These are phyloP conservation scores for Hydrozoanthus tunicans DNA, from an alignment of 64 coral and sea anemone genomes.

Conservation along the genomic window DNA sequence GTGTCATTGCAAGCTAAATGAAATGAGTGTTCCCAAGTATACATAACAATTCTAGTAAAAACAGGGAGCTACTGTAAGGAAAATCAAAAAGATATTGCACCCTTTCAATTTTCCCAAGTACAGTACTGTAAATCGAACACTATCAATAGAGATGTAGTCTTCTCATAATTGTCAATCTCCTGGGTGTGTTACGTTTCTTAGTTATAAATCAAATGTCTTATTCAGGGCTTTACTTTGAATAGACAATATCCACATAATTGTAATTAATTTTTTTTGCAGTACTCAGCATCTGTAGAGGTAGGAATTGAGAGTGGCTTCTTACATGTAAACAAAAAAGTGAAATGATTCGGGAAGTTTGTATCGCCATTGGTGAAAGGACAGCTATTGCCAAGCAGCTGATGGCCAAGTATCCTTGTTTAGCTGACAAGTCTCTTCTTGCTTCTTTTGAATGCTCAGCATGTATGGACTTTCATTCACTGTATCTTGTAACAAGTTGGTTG, in stretches of 20 bases:
- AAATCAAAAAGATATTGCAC: background rate
- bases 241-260: background rate
- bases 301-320: background rate
- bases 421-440: constrained; percentile 9
- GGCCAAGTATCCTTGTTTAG: constrained; percentile 9
- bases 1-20: background rate
- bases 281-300: constrained; percentile 12
- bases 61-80: background rate
- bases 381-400: constrained; percentile 5
- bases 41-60: background rate
- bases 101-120: background rate
- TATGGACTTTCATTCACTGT: background rate
- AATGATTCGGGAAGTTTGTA: background rate
- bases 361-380: background rate
- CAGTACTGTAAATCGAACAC: background rate
- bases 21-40: background rate
- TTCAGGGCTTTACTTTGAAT: constrained; percentile 3
- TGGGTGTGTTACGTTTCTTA: background rate
- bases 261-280: constrained; percentile 10
- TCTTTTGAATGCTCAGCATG: background rate
- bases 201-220: background rate
- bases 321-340: constrained; percentile 11
- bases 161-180: background rate
- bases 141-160: background rate
- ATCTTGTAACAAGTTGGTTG: too few species aligned